Evolutionary conservation across 2,797 vertebrate species (phyloP), one percentile per base, ranked within the genome.

Genomic region (Acanthurus lineatus): DNA sequence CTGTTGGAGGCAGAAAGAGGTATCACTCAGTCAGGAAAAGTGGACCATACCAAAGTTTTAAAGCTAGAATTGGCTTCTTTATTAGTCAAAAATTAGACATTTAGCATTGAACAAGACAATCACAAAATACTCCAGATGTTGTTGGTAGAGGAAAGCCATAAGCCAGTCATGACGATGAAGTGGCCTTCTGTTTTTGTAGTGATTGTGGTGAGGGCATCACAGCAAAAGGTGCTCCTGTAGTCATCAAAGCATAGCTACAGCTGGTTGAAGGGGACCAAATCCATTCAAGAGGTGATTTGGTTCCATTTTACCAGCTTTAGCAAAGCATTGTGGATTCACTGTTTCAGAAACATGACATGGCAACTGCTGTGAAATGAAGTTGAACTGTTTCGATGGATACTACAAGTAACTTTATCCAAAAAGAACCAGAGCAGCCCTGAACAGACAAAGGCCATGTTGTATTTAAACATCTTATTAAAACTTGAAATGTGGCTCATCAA

Each of bases 251-350:
- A 98, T 97, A 98, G 97, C 98, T 98, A 98, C 97, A 99, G 98
- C 98, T 99, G 98, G 98, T 99, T 99, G 98, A 99, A 99, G 98
- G 98, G 98, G 98, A 99, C 98, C 98, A 99, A 99, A 99, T 99
- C 98, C 98, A 98, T 99, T 97, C 94, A 98, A 97, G 75, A 97
- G 96, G 77, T 97, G 98, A 99, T 99, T 99, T 99, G 98, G 97
- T 99, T 99, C 98, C 98, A 98, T 99, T 99, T 99, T 99, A 99
- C 98, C 97, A 99, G 97, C 98, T 99, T 97, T 97, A 99, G 97
- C 97, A 98, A 98, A 99, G 97, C 97, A 99, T 99, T 98, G 96
- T 91, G 92, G 89, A 82, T 79, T 92, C 86, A 85, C 73, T 64
- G 78, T 80, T 81, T 79, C 73, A 71, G 73, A 77, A 84, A n/a